These are phyloP conservation scores for Leptarthrus brevirostris DNA, from an alignment of 2,888 invertebrate genomes.

Conservation along the genomic window DNA sequence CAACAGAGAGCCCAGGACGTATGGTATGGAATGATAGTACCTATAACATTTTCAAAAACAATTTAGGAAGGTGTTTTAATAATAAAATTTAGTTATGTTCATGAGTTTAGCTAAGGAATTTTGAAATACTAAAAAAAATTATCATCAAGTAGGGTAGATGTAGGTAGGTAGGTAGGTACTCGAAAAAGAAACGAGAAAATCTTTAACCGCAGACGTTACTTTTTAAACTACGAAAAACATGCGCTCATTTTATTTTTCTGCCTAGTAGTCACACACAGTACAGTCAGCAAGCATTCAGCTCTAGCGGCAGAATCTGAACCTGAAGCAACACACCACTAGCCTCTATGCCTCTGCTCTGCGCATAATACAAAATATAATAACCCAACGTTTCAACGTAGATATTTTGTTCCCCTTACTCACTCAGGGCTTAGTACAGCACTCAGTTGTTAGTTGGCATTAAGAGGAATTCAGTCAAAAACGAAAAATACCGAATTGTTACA, in stretches of 20 bases:
- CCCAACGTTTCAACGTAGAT: slow-evolving; percentile 51
- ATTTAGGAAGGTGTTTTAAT: too few species aligned
- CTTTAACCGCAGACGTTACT: slow-evolving; percentile 34
- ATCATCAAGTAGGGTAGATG: too few species aligned
- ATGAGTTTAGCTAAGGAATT: too few species aligned
- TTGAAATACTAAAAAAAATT: too few species aligned
- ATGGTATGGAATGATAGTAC: too few species aligned
- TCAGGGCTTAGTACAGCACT: slow-evolving; percentile 42
- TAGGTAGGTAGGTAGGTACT: too few species aligned
- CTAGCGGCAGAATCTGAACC: not conserved
- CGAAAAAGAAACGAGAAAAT: not conserved
- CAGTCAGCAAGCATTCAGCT: slow-evolving; percentile 28
- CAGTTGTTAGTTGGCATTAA: slow-evolving; percentile 51
- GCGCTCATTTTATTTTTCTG: slow-evolving; percentile 54
- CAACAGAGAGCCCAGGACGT: too few species aligned
- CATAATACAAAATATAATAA: slow-evolving; percentile 55
- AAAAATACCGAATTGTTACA: not conserved
- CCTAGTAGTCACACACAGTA: slow-evolving; percentile 11
- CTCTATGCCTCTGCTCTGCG: slow-evolving; percentile 53
- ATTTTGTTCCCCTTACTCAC: slow-evolving; percentile 47
- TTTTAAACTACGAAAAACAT: slow-evolving; percentile 48
- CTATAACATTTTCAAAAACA: too few species aligned
- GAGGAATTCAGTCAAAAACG: slow-evolving; percentile 51
- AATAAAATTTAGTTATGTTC: too few species aligned
- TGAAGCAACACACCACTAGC: slow-evolving; percentile 20